Evolutionary conservation across 2,797 vertebrate genomes (phyloP).

Genomic region (Gambusia yucatana): DNA sequence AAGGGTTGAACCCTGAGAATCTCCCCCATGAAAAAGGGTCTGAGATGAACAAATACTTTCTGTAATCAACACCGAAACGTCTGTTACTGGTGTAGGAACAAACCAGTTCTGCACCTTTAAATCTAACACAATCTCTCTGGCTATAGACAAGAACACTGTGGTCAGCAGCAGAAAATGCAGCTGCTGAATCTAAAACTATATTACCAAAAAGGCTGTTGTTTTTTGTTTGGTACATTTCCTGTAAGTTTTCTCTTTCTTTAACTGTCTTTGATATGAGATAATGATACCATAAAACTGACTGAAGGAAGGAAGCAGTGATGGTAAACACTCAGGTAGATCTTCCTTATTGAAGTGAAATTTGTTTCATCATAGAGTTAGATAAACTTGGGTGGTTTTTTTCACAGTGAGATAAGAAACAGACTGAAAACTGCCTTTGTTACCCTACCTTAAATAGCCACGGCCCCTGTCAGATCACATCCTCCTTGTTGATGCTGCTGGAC

Average conservation of each 20-base stretch:
- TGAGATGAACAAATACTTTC: background rate
- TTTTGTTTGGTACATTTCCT: too few species aligned
- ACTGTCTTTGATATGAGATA: background rate
- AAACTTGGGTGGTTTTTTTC: slow-evolving; percentile 16
- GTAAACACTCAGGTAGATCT: background rate
- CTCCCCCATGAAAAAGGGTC: background rate
- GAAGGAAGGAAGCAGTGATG: background rate
- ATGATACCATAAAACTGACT: background rate
- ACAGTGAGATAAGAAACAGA: slow-evolving; percentile 13
- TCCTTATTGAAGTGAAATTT: background rate
- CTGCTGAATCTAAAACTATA: background rate
- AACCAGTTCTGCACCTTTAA: background rate
- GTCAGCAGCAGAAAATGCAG: background rate
- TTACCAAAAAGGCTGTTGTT: background rate
- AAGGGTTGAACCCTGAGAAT: background rate
- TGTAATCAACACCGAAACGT: background rate
- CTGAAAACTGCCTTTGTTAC: slow-evolving; percentile 35
- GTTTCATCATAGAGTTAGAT: background rate
- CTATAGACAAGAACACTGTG: background rate
- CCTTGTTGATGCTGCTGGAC: slow-evolving; percentile 25
- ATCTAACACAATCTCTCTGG: background rate
- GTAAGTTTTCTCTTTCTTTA: background rate
- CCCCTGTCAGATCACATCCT: slow-evolving; percentile 27
- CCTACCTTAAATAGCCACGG: slow-evolving; percentile 16
- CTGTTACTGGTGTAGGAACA: background rate